Conservation (phyloP, 2,888 invertebrate species). For the Drosophila recens region DNA sequence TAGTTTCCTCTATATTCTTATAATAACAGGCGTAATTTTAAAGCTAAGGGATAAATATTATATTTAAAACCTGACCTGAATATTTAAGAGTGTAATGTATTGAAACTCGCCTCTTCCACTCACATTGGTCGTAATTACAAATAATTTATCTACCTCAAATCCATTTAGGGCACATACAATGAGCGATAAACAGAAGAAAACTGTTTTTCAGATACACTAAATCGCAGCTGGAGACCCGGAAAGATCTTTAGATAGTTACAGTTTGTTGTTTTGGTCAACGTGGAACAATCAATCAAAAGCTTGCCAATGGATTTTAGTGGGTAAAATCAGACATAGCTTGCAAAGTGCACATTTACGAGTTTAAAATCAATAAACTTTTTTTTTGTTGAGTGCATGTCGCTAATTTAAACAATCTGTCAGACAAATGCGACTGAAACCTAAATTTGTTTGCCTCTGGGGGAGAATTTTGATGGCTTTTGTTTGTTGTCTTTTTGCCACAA, state of each 20-base stretch:
- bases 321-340: slow-evolving; percentile 2
- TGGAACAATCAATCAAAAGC: slow-evolving; percentile 56
- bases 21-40: too few species aligned
- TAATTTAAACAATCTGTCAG: slow-evolving; percentile 59
- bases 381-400: slow-evolving; percentile 11
- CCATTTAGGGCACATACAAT: slow-evolving; percentile 23
- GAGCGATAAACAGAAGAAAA: slow-evolving; percentile 14
- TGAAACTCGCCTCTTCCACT: background rate
- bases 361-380: slow-evolving; percentile 58
- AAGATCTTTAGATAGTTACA: background rate
- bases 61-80: too few species aligned
- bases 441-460: slow-evolving; percentile 39
- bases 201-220: background rate
- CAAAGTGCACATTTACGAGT: slow-evolving; percentile 12
- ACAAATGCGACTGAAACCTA: slow-evolving; percentile 55
- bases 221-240: background rate
- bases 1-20: too few species aligned
- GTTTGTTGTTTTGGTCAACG: slow-evolving; percentile 3
- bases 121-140: background rate
- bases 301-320: slow-evolving; percentile 33
- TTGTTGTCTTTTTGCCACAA: slow-evolving; percentile 28
- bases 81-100: too few species aligned
- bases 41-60: too few species aligned
- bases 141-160: background rate
- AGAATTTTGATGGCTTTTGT: slow-evolving; percentile 29